These are phyloP conservation scores for Centrocercus urophasianus DNA, from an alignment of 2,113 vertebrate species.

Conservation along the genomic window DNA sequence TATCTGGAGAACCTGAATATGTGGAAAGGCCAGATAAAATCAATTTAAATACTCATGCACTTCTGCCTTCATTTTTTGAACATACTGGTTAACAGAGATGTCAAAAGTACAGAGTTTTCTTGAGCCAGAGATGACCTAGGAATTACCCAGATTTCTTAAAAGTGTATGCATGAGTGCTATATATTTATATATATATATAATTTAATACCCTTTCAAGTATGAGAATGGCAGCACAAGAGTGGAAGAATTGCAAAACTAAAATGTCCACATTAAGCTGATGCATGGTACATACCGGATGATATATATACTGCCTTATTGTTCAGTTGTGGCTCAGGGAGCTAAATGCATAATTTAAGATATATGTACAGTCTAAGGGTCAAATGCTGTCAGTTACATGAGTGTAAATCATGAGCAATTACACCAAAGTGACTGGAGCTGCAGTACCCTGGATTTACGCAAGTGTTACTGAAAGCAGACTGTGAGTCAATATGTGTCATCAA, in stretches of 20 bases:
- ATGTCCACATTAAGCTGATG: conserved; percentile 56
- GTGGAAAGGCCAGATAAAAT: neutral
- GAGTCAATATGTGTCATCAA: conserved; percentile 46
- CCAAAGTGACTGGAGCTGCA: conserved; percentile 56
- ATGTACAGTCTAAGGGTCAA: conserved; percentile 69
- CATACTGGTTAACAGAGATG: neutral
- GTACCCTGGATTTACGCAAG: conserved; percentile 56
- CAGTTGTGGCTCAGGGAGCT: conserved; percentile 27
- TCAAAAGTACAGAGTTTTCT: neutral
- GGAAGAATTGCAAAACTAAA: conserved; percentile 43
- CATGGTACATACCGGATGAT: conserved; percentile 37
- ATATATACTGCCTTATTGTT: conserved; percentile 62
- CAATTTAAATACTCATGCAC: neutral
- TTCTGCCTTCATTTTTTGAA: neutral
- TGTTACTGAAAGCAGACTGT: conserved; percentile 52
- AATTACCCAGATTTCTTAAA: neutral
- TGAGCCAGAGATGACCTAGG: neutral
- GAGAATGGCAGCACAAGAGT: conserved; percentile 11
- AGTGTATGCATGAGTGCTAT: neutral
- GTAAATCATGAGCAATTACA: conserved; percentile 66
- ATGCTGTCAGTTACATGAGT: conserved; percentile 40
- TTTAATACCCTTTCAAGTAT: conserved; percentile 15
- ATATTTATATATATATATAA: neutral
- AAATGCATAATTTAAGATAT: conserved; percentile 69
- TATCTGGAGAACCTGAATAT: neutral